A percentile compares a stretch with the other conserved stretches of the same genome.
Evolutionary conservation across 2,888 invertebrate genomes (phyloP).

Genomic region (Dasypolia templi): DNA sequence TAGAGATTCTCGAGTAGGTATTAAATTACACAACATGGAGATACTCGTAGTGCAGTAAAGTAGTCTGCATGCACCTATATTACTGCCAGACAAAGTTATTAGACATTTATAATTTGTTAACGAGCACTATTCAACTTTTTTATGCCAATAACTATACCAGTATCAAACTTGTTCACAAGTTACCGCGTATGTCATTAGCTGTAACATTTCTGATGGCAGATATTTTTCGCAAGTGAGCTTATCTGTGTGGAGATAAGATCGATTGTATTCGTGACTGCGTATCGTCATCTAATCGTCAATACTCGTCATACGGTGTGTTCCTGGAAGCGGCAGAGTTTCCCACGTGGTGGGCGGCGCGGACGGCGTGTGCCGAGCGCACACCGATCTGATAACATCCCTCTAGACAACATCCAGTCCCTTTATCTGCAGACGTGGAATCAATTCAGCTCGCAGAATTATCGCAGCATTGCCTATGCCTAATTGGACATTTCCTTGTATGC

Average conservation of each 20-base stretch:
- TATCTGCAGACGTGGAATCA: conserved; percentile 87
- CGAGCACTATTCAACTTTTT: conserved; percentile 13
- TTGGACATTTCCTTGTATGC: conserved; percentile 84
- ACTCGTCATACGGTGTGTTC: conserved; percentile 60
- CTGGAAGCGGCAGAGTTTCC: conserved; percentile 70
- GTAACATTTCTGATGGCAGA: conserved; percentile 56
- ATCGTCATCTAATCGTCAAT: conserved; percentile 51
- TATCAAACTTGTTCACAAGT: conserved; percentile 23
- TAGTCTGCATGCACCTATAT: conserved; percentile 13
- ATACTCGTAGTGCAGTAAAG: conserved; percentile 13
- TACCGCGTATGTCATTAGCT: conserved; percentile 46
- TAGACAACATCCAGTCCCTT: conserved; percentile 86
- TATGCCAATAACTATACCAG: conserved; percentile 11
- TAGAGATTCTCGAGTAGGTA: conserved; percentile 58
- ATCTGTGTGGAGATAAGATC: conserved; percentile 54
- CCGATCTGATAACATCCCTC: conserved; percentile 86
- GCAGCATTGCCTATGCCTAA: conserved; percentile 86
- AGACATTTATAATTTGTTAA: conserved; percentile 18
- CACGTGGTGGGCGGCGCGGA: conserved; percentile 84
- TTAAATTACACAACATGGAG: conserved; percentile 53
- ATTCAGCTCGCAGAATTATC: conserved; percentile 87
- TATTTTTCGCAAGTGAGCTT: conserved; percentile 46
- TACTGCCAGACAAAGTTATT: conserved; percentile 16
- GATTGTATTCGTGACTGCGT: conserved; percentile 33
- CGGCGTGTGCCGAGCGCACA: conserved; percentile 80